Conservation (phyloP, 2,113 vertebrate genomes). For the Gymnogyps californianus region DNA sequence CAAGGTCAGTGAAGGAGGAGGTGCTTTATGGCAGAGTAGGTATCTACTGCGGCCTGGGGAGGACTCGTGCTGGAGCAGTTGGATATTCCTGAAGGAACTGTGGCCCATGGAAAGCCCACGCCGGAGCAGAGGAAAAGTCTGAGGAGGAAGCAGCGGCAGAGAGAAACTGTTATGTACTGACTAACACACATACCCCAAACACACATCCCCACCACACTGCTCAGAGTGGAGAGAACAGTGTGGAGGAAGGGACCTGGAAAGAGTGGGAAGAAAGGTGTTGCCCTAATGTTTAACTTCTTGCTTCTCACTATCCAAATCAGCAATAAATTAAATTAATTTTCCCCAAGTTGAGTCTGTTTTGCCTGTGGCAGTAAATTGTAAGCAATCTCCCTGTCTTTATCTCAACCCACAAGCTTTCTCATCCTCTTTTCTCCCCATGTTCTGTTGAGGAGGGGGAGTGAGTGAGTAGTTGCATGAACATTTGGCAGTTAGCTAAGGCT, state of each 20-base stretch:
- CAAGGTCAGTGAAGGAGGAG: background rate
- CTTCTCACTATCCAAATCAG: background rate
- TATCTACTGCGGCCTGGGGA: background rate
- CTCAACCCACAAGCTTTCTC: background rate
- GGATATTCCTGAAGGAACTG: background rate
- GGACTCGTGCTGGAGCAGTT: accelerated
- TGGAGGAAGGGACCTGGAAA: background rate
- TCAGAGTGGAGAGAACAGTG: background rate
- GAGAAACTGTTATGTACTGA: background rate
- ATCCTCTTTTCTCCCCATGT: background rate
- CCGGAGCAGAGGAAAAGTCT: background rate
- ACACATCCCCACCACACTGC: background rate
- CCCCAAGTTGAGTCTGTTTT: background rate
- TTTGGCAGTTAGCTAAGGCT: background rate
- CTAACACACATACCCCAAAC: background rate
- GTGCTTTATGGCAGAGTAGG: accelerated
- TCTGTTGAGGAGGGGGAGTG: background rate
- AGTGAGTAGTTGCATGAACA: background rate
- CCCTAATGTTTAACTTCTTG: background rate
- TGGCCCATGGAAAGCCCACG: background rate
- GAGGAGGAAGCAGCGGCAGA: background rate
- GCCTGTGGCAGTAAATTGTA: background rate
- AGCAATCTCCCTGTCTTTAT: background rate
- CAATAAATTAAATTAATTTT: background rate
- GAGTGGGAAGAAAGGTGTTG: background rate